Conservation (phyloP, 2,113 vertebrate species). For the Panthera tigris region DNA sequence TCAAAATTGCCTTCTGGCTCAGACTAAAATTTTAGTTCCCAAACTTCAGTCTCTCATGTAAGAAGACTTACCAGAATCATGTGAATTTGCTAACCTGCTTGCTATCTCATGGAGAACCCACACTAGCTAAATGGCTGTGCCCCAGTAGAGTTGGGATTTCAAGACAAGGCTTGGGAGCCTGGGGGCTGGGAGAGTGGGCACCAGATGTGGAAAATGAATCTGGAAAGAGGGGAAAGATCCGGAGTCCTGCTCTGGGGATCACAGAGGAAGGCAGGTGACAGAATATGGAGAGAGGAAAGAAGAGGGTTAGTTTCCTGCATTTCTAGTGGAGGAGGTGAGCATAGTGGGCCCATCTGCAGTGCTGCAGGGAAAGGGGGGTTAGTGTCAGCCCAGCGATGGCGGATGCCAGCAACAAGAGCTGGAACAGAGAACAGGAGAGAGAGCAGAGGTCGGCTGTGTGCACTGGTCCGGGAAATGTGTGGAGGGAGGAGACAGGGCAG, state of each 20-base stretch:
- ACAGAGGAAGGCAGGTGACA: rapidly evolving
- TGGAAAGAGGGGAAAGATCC: not conserved
- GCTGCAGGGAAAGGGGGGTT: not conserved
- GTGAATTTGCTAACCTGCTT: not conserved
- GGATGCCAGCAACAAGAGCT: not conserved
- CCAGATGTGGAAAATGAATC: not conserved
- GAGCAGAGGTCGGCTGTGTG: too few relatives aligned
- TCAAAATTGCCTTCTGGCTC: not conserved
- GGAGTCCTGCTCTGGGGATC: not conserved
- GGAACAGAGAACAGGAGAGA: rapidly evolving
- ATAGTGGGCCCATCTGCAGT: too few relatives aligned
- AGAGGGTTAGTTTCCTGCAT: not conserved
- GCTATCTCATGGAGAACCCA: not conserved
- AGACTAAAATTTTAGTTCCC: not conserved
- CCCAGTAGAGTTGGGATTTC: not conserved
- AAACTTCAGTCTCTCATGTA: not conserved
- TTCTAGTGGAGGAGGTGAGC: not conserved
- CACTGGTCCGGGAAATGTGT: not conserved
- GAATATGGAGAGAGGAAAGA: not conserved
- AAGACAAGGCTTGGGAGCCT: not conserved
- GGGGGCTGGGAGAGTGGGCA: not conserved
- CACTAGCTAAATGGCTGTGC: not conserved
- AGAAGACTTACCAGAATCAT: not conserved
- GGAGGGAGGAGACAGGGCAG: too few relatives aligned
- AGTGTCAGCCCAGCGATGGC: not conserved